Percentiles rank a stretch among this genome's conserved stretches.
Conservation (phyloP, 2,113 vertebrate species). For the Peucedramus taeniatus region DNA sequence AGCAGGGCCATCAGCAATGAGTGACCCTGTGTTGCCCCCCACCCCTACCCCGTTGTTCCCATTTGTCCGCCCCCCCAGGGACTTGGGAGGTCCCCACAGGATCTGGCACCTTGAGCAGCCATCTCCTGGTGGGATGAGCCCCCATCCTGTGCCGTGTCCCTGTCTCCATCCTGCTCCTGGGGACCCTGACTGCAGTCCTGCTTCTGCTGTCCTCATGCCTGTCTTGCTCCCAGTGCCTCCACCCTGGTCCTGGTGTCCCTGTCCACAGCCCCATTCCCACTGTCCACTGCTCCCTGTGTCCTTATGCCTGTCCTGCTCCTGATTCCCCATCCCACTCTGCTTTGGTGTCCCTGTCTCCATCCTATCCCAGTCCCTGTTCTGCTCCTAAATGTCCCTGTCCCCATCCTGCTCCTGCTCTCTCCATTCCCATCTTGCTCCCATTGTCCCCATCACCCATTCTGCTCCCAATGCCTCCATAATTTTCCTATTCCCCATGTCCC, state of each 20-base stretch:
- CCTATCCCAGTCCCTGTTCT: no score
- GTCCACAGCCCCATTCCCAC: background rate
- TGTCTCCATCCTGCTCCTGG: background rate
- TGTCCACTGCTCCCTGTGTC: background rate
- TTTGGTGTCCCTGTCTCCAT: background rate
- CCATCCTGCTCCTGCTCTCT: no score
- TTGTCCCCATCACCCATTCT: background rate
- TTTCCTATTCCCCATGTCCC: background rate
- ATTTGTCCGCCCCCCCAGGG: background rate
- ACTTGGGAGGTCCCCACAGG: rapidly evolving
- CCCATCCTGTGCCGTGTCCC: background rate
- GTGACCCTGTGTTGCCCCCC: rapidly evolving
- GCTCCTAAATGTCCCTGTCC: no score
- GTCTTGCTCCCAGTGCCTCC: background rate
- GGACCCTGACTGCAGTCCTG: background rate
- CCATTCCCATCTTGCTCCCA: background rate
- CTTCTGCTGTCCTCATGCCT: background rate
- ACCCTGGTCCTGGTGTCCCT: background rate
- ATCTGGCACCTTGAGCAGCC: rapidly evolving
- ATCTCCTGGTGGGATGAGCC: background rate
- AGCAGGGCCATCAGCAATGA: rapidly evolving
- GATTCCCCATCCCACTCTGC: background rate
- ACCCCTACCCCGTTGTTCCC: rapidly evolving
- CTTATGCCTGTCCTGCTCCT: background rate
- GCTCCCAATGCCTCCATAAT: background rate